A percentile compares a stretch with the other conserved stretches of the same genome.
phyloP scores from a whole-genome alignment of 1,140 invertebrate genomes.

The Conus ventricosus region DNA sequence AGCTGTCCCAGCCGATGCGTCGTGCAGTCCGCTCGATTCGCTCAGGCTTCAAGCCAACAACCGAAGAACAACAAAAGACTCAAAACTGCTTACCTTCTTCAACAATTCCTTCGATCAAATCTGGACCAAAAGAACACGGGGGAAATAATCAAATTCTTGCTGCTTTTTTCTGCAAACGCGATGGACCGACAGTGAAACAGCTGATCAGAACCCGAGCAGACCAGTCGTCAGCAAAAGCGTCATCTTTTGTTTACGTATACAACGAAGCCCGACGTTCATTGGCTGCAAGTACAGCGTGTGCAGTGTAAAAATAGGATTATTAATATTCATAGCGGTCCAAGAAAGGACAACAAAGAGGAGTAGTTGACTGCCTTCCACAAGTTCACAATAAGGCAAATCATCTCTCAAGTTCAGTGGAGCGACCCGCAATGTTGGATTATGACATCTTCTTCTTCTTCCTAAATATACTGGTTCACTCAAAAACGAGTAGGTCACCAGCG shows the following conservation, averaged over 20 bases:
- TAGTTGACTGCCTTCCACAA: no score
- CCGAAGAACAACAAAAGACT: not conserved
- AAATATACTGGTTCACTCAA: no score
- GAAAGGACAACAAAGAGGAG: not conserved
- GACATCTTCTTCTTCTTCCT: no score
- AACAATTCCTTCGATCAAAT: not conserved
- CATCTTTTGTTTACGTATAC: constrained; percentile 56
- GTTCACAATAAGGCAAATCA: no score
- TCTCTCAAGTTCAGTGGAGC: no score
- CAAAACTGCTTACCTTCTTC: not conserved
- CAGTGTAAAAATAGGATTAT: constrained; percentile 23
- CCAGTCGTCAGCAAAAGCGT: constrained; percentile 46
- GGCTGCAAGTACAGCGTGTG: constrained; percentile 34
- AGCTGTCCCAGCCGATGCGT: no score
- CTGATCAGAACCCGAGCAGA: constrained; percentile 46
- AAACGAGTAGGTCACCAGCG: no score
- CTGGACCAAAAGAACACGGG: not conserved
- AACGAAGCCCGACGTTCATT: constrained; percentile 37
- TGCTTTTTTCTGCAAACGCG: not conserved
- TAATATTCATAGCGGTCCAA: constrained; percentile 46
- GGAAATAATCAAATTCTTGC: not conserved
- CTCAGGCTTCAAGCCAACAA: not conserved
- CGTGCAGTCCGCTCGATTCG: no score
- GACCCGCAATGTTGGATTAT: no score
- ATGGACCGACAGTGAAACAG: constrained; percentile 45